phyloP scores from a whole-genome alignment of 2,888 invertebrate species.

The Aromia moschata region DNA sequence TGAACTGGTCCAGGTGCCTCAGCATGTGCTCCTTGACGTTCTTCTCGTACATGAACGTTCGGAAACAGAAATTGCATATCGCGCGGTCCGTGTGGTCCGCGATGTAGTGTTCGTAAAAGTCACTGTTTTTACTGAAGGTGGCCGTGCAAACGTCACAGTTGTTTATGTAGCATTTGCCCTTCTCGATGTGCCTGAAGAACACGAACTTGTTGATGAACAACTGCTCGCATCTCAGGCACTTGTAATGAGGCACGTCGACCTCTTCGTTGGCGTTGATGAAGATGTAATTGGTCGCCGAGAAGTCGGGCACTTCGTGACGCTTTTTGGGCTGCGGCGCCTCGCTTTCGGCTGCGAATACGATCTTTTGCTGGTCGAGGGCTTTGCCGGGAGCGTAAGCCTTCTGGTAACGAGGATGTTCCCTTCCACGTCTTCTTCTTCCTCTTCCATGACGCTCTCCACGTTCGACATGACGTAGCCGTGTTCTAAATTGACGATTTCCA shows the following conservation, averaged over 20 bases:
- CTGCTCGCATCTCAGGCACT: conserved; percentile 60
- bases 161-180: conserved; percentile 61
- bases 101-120: conserved; percentile 58
- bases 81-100: conserved; percentile 58
- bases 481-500: conserved; percentile 56
- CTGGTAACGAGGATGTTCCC: conserved; percentile 34
- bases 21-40: conserved; percentile 62
- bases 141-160: conserved; percentile 59
- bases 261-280: conserved; percentile 56
- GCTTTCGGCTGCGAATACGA: conserved; percentile 38
- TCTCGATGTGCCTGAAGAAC: conserved; percentile 60
- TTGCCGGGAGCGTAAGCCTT: conserved; percentile 30
- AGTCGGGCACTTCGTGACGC: conserved; percentile 59
- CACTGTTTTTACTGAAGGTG: conserved; percentile 57
- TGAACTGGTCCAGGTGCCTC: conserved; percentile 60
- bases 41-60: conserved; percentile 62
- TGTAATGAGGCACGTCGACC: conserved; percentile 57
- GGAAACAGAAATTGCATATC: conserved; percentile 61
- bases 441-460: conserved; percentile 37
- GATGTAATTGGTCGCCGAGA: conserved; percentile 57
- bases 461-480: conserved; percentile 60
- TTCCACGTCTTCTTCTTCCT: conserved; percentile 38
- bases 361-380: conserved; percentile 35
- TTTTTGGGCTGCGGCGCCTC: conserved; percentile 51
- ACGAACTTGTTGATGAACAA: conserved; percentile 60